Evolutionary conservation across 2,113 vertebrate genomes (phyloP).

Genomic region (Sorex fumeus): DNA sequence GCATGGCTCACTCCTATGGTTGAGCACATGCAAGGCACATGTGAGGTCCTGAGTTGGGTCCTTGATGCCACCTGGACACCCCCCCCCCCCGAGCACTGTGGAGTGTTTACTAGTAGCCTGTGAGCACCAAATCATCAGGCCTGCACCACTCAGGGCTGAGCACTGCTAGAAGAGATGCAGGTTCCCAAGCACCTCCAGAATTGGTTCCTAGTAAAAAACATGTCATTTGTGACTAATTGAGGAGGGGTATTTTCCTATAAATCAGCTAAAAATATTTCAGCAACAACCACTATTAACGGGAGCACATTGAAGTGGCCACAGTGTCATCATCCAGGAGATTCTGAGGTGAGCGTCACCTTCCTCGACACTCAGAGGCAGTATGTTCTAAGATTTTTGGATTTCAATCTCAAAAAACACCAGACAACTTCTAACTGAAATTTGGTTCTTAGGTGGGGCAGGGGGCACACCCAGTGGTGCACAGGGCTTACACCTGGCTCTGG

Average conservation of each 20-base stretch:
- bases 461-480: too few species aligned
- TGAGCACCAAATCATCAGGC: too few species aligned
- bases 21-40: too few species aligned
- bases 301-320: not conserved
- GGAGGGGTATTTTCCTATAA: not conserved
- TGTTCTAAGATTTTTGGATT: not conserved
- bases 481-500: too few species aligned
- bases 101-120: too few species aligned
- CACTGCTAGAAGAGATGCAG: too few species aligned
- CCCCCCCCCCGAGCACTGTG: too few species aligned
- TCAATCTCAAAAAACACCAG: not conserved
- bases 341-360: not conserved
- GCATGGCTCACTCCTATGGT: too few species aligned
- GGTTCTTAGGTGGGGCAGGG: not conserved
- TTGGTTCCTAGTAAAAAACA: not conserved
- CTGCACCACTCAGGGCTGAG: too few species aligned
- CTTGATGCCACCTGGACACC: too few species aligned
- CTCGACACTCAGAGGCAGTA: not conserved
- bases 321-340: not conserved
- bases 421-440: conserved; percentile 17
- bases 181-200: too few species aligned
- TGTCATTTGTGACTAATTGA: not conserved
- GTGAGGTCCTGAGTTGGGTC: too few species aligned
- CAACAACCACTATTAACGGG: not conserved
- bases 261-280: conserved; percentile 3